These are phyloP conservation scores for Bursaphelenchus okinawaensis DNA, from an alignment of 2,888 invertebrate species.

Conservation along the genomic window DNA sequence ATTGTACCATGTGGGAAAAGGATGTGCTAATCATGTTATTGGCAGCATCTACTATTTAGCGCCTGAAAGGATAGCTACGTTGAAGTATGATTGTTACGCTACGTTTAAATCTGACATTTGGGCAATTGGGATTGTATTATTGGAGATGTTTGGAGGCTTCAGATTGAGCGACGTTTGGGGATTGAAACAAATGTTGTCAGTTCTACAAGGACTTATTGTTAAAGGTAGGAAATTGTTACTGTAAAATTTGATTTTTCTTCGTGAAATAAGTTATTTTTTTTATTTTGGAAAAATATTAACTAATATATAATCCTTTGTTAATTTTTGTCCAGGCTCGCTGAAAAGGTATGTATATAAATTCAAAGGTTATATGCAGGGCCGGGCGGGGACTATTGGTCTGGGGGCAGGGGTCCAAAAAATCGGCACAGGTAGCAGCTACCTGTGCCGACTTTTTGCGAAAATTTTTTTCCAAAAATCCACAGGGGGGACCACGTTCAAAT, in stretches of 20 bases:
- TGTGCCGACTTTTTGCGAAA: no score
- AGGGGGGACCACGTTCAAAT: no score
- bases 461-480: no score
- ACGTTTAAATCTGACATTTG: constrained; percentile 82
- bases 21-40: constrained; percentile 69
- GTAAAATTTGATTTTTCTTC: constrained; percentile 5
- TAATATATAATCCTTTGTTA: background rate
- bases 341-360: no score
- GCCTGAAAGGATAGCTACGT: constrained; percentile 21
- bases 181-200: constrained; percentile 23
- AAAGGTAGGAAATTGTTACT: constrained; percentile 21
- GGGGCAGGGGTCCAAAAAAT: no score
- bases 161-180: constrained; percentile 21
- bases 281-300: no score
- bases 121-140: constrained; percentile 83
- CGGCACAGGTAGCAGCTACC: no score
- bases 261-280: no score
- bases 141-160: constrained; percentile 69
- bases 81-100: constrained; percentile 23
- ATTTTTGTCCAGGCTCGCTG: background rate
- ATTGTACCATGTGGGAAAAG: constrained; percentile 85
- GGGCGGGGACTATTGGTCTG: no score
- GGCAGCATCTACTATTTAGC: constrained; percentile 19
- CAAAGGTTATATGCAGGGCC: no score
- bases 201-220: constrained; percentile 17